Evolutionary conservation across 2,888 invertebrate genomes (phyloP), one percentile per base, ranked within the genome.

Genomic region (Mesorhabditis sp.): DNA sequence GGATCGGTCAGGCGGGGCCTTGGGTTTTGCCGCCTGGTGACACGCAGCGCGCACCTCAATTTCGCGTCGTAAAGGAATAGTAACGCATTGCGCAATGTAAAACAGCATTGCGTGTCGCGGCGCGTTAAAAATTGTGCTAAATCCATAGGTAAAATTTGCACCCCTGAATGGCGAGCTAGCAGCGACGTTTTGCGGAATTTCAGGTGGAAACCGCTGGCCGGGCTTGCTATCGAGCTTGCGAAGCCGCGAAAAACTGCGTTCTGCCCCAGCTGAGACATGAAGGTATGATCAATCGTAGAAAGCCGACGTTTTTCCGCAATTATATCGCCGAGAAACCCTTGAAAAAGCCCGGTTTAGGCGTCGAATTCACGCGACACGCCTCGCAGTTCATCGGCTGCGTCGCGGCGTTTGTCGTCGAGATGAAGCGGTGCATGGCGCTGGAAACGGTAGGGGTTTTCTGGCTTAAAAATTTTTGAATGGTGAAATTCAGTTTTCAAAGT

Each of bases 351-450:
- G 1, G 41, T 41, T 75, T 79, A 80, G 81, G 80, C 58, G 77
- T 76, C 62, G 85, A 85, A 69, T 85, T 85, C 71, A 80, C 84
- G 4, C 76, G 82, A 45, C 82, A 83, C 65, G 85, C 85, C 43
- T 77, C 77, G n/a, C 80, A 83, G 69, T 85, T 86, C 74, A 86
- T 86, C 66, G 86, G 82, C 45, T 83, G 82, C 66, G 79, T 85
- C 44, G 76, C 79, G 43, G 81, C 81, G 45, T 83, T 82, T 70
- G 72, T 85, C 28, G 74, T 79, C 43, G 85, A 85, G 74, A 81
- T 85, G 82, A 80, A 80, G 70, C 72, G 85, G 42, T 85, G 82
- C 69, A 76, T 79, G 7, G 76, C 80, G 5, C 71, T 85, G 67
- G 83, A 86, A 69, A 68, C 71, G 58, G 58, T 50, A n/a, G n/a